Conservation (phyloP, 37 sponge, comb jelly and placozoan species). For the Hexactinellida sp. region DNA sequence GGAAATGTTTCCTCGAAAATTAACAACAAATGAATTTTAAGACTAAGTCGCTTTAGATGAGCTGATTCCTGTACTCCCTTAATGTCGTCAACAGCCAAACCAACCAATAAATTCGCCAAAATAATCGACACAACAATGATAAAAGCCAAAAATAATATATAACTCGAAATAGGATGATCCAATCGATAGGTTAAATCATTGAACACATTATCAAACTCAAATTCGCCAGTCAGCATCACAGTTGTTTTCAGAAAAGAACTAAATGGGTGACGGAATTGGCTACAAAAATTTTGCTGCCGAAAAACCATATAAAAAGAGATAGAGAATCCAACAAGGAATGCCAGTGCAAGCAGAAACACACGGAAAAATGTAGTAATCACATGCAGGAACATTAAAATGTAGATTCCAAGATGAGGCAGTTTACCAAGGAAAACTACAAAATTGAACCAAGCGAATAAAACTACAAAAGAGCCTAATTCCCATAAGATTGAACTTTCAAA, state of each 20-base stretch:
- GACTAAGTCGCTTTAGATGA: conserved; percentile 44
- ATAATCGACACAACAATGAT: conserved; percentile 83
- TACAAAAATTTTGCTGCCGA: not conserved
- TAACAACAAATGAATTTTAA: conserved; percentile 42
- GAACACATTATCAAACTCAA: conserved; percentile 76
- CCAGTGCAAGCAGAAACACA: not conserved
- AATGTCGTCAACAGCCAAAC: conserved; percentile 98
- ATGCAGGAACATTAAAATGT: not conserved
- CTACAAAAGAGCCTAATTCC: not conserved
- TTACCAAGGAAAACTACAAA: not conserved
- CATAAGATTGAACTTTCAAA: not conserved
- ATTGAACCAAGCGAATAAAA: not conserved
- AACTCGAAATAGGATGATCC: conserved; percentile 27
- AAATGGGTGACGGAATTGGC: not conserved
- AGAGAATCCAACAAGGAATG: not conserved
- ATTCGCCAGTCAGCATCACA: conserved; percentile 84
- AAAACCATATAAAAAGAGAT: not conserved
- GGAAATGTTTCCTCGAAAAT: not conserved
- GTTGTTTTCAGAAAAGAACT: conserved; percentile 59
- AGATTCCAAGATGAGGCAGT: not conserved
- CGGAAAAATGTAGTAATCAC: not conserved
- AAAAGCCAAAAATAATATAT: conserved; percentile 64
- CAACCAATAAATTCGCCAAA: conserved; percentile 82
- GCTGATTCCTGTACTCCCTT: conserved; percentile 77
- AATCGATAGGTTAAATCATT: not conserved